Evolutionary conservation across 1,140 invertebrate species (phyloP), one percentile per base, ranked within the genome.

Genomic region (Macrostomum lignano): DNA sequence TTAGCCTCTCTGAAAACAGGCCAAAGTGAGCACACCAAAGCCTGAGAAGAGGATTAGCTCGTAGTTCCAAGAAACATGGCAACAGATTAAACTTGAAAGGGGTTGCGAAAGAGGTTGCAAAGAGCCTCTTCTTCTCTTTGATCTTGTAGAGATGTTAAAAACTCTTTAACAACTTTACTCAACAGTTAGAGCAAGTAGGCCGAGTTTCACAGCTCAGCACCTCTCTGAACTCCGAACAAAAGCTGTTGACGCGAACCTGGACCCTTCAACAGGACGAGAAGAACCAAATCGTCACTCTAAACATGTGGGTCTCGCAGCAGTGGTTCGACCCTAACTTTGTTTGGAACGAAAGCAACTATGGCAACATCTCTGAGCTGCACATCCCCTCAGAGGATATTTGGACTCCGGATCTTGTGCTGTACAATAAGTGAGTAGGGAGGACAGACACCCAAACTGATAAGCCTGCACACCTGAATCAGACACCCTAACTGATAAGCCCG

Each of bases 251-350:
- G 9, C 9, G 13, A 24, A 24, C 7, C 7, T 14, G 11, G 20
- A 32, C 20, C n/a, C 20, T 15, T 10, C 3, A 5, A 33, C 40
- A 52, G 49, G 48, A 51, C 35, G 50, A 51, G 37, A 51, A 49
- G 29, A 48, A 52, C 37, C 50, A 52, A 36, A 49, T 52, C n/a
- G 51, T 51, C 7, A 49, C 48, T n/a, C 48, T 48, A 1, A 51
- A 51, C 33, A 46, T 47, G 21, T 50, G 48, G 48, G 38, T 48
- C 14, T 47, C 49, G 38, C 44, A 65, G 53, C 39, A 41, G 65
- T 93, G 84, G 84, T 69, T 74, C 42, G 84, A 94, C 61, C 72
- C 82, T 59, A 86, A 91, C 62, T 77, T 93, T 50, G 68, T 69
- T 48, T 94, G 84, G 84, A 74, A 91, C 57, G 77, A 78, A 2